Conservation (phyloP, 2,888 invertebrate species). For the Phlogophora meticulosa region DNA sequence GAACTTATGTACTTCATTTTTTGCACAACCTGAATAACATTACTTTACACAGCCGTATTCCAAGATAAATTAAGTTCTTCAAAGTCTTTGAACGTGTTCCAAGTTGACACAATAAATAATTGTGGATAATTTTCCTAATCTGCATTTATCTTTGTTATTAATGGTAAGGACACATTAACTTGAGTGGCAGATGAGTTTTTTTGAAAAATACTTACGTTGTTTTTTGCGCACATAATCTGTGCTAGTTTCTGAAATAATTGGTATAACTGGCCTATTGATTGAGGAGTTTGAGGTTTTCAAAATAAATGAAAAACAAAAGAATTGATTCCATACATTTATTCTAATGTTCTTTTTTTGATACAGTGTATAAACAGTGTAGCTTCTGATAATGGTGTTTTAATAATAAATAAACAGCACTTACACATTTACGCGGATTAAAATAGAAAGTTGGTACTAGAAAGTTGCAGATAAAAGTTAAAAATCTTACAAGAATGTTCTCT, state of each 20-base stretch:
- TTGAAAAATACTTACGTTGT: constrained; percentile 12
- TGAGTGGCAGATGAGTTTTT: constrained; percentile 9
- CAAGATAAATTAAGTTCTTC: constrained; percentile 28
- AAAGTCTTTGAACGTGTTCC: constrained; percentile 27
- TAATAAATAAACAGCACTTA: not conserved
- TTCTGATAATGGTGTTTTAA: constrained; percentile 7
- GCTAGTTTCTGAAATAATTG: too few relatives aligned
- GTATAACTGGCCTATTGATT: not conserved
- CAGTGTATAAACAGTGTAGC: constrained; percentile 45
- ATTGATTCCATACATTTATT: constrained; percentile 66
- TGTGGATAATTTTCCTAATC: constrained; percentile 42
- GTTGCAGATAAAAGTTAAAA: too few relatives aligned
- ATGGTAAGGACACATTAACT: constrained; percentile 25
- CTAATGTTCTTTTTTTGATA: constrained; percentile 53
- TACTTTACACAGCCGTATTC: not conserved
- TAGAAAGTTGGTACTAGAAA: too few relatives aligned
- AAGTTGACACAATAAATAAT: constrained; percentile 49
- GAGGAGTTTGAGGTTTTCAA: not conserved
- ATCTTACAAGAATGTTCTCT: not conserved
- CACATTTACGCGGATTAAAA: not conserved
- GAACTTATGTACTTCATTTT: not conserved
- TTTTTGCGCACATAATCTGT: too few relatives aligned
- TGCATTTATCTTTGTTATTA: constrained; percentile 44
- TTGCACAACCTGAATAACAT: not conserved
- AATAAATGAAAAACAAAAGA: constrained; percentile 13